phyloP scores from a whole-genome alignment of 1,140 invertebrate genomes.

The Drosophila pectinifera region DNA sequence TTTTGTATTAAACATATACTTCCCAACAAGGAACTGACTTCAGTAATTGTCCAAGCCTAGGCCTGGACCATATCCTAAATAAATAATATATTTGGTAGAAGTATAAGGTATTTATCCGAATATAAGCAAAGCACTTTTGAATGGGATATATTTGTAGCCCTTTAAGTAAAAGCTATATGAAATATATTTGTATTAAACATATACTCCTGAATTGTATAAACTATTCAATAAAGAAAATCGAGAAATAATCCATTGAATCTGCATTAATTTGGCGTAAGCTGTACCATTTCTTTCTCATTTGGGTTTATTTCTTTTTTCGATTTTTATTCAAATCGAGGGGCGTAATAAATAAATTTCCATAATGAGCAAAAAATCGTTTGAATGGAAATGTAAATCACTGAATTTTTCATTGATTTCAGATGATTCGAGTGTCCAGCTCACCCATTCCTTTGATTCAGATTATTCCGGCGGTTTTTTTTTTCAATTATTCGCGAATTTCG shows the following conservation, averaged over 20 bases:
- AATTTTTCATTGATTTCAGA: slow-evolving; percentile 46
- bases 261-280: slow-evolving; percentile 16
- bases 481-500: slow-evolving; percentile 64
- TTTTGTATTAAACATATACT: not conserved
- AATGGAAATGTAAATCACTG: slow-evolving; percentile 23
- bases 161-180: no score
- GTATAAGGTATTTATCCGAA: no score
- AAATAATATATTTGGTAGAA: no score
- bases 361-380: slow-evolving; percentile 30
- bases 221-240: slow-evolving; percentile 11
- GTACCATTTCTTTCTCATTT: slow-evolving; percentile 10
- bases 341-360: slow-evolving; percentile 40
- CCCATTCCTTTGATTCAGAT: not conserved
- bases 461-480: slow-evolving; percentile 20
- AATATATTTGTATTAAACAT: not conserved
- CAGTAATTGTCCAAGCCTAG: not conserved
- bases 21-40: not conserved
- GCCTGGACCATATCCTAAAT: no score
- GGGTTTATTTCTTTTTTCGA: not conserved
- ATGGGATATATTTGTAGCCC: no score
- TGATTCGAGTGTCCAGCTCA: slow-evolving; percentile 19
- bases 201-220: no score
- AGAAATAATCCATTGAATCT: slow-evolving; percentile 14
- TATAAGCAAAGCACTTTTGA: no score
- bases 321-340: slow-evolving; percentile 19